A percentile compares a stretch with the other conserved stretches of the same genome.
Evolutionary conservation across 2,113 vertebrate species (phyloP).

Genomic region (Aphyosemion australe): DNA sequence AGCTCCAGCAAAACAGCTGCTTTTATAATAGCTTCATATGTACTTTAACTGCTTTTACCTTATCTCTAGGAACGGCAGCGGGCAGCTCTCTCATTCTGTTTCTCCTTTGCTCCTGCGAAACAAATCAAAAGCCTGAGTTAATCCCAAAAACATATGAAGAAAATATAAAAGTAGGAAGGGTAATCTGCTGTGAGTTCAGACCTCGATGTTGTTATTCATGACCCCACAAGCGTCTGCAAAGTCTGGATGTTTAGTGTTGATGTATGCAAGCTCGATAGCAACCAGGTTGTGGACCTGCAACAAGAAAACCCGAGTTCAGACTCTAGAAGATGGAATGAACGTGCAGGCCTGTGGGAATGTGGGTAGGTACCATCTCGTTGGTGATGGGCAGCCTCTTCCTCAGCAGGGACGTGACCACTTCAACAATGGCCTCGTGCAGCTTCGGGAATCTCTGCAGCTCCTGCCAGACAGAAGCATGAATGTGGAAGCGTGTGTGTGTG

Average conservation of each 20-base stretch:
- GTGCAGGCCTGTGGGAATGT: not conserved
- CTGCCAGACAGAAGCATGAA: constrained; percentile 62
- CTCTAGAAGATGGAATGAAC: not conserved
- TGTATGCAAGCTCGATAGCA: constrained; percentile 97
- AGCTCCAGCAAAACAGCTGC: constrained; percentile 10
- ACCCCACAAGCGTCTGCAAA: constrained; percentile 97
- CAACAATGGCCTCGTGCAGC: constrained; percentile 96
- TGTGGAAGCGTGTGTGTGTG: accelerated
- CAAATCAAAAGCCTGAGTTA: not conserved
- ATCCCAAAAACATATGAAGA: no score
- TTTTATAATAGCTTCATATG: not conserved
- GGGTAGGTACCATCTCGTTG: constrained; percentile 90
- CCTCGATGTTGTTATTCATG: constrained; percentile 99
- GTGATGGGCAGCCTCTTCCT: constrained; percentile 94
- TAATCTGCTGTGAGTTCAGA: constrained; percentile 51
- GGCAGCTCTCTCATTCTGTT: constrained; percentile 93
- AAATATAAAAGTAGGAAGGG: not conserved
- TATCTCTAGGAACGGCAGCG: constrained; percentile 86
- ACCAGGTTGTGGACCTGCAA: constrained; percentile 95
- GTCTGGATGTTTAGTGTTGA: constrained; percentile 99
- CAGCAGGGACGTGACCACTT: constrained; percentile 96
- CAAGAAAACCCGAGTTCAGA: not conserved
- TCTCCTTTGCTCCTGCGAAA: constrained; percentile 89
- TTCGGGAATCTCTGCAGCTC: constrained; percentile 97
- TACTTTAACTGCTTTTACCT: constrained; percentile 78